These are phyloP conservation scores for Sandelia bainsii DNA, from an alignment of 2,797 vertebrate genomes.

Conservation along the genomic window DNA sequence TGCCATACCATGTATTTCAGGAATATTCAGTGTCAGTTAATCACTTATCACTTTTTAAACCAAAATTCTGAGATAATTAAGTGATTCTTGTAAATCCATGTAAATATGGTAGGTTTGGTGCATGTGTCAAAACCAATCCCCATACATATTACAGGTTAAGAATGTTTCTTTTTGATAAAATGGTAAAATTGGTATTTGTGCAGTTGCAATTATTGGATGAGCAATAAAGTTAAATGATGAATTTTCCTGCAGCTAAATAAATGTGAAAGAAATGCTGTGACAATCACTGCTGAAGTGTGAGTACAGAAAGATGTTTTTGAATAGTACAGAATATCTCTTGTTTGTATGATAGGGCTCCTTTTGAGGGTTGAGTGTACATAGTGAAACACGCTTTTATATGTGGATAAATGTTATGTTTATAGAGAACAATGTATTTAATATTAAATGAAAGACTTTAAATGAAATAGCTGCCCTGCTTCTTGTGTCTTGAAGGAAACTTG, in stretches of 20 bases:
- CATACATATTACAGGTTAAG: conserved; percentile 1
- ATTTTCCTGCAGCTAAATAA: conserved; percentile 9
- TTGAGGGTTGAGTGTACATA: conserved; percentile 59
- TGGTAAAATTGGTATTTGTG: background rate
- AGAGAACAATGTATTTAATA: conserved; percentile 73
- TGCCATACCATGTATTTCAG: conserved; percentile 19
- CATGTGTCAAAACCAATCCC: conserved; percentile 7
- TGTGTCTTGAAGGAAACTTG: background rate
- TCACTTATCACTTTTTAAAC: conserved; percentile 17
- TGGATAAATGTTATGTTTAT: conserved; percentile 68
- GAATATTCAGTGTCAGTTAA: conserved; percentile 29
- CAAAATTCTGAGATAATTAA: conserved; percentile 6
- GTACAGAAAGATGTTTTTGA: conserved; percentile 23
- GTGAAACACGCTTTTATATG: conserved; percentile 58
- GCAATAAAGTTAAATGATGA: conserved; percentile 36
- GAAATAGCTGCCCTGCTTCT: conserved; percentile 1
- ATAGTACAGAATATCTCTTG: background rate
- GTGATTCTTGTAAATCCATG: conserved; percentile 15
- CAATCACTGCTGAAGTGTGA: conserved; percentile 62
- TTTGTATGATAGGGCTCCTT: conserved; percentile 51
- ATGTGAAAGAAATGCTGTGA: conserved; percentile 55
- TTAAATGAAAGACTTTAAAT: conserved; percentile 60
- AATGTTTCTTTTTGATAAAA: conserved; percentile 1
- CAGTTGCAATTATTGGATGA: conserved; percentile 8
- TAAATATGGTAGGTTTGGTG: conserved; percentile 25